Evolutionary conservation across 2,113 vertebrate species (phyloP), one percentile per base, ranked within the genome.

Genomic region (Phoenicopterus ruber): DNA sequence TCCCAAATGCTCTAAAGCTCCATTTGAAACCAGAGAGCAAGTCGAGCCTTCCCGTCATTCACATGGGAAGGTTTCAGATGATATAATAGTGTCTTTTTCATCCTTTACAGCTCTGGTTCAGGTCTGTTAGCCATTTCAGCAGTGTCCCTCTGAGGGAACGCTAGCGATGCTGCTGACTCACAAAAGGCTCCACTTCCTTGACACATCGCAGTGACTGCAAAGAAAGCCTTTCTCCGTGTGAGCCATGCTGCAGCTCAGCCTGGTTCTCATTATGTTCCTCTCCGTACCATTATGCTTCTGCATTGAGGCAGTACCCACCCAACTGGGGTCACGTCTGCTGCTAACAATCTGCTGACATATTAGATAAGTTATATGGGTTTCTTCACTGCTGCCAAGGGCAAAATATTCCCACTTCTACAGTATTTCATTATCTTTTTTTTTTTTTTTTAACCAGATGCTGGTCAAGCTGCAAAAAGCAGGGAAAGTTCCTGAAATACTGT

Each of bases 261-360:
- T 96, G 96, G 40, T 96, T 96, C 94, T 97, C 65, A 80, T 97
- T 97, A 96, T 8, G 84, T 24, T 90, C 84, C 42, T 76, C 87
- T 88, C 84, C 19, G 10, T 91, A 82, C 76, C 78, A 17, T 82
- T 73, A 15, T 36, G 40, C 58, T 94, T 85, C 84, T 90, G 84
- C 78, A 47, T 34, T 47, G 87, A 83, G 0, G 9, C 52, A 21
- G 71, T 95, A 96, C 96, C 93, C 93, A 95, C 95, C 71, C 95
- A 96, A 80, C 63, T 5, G 71, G 93, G 93, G 93, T 96, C 96
- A 83, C 1, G 89, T 91, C 89, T 87, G 94, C 87, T 96, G 91
- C 93, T 97, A 96, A 91, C 93, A 87, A 96, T 95, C 91, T 97
- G 96, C 71, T 36, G 93, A 97, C 94, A 92, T 88, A 70, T 42